Evolutionary conservation across 1,140 invertebrate genomes (phyloP), one percentile per base, ranked within the genome.

Genomic region (Harlomillsia oculata): DNA sequence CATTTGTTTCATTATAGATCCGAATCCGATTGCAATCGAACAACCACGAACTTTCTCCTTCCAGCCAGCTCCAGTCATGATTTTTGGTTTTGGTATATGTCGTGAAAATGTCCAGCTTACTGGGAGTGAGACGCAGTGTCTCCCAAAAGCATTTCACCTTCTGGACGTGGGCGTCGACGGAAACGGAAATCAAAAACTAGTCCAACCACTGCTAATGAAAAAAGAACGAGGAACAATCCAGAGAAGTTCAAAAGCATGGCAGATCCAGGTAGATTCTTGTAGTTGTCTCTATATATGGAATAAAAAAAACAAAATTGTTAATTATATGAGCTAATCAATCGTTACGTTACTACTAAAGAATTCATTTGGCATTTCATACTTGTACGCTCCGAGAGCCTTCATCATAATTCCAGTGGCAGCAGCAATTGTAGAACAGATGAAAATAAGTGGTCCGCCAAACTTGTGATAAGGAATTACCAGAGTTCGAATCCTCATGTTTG

Each of bases 361-460:
- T 39, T 18, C 16, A 39, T 39, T 39, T 14, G 46, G n/a, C 28
- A 32, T 21, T 48, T 20, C 51, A 45, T 64, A 58, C 58, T 43
- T 52, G 5, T 60, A 14, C 18, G 48, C 18, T 18, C 57, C 57
- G n/a, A 57, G 25, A 8, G 59, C 63, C 44, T 65, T 61, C 56
- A 58, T 62, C 55, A 58, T 64, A 20, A 57, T 46, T 26, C 62
- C 62, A 34, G 62, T 58, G 14, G 40, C 41, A 11, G 50, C 50
- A 11, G 62, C 55, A 16, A 41, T 26, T 14, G 29, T 25, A 20
- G 50, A 51, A 13, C 37, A 51, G 1, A 60, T 6, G 28, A 64
- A 64, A n/a, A 64, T 57, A 23, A 58, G 18, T 37, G 46, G 46
- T 11, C 62, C 62, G 23, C 46, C 16, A 9, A 59, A 26, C 34